A percentile compares a stretch with the other conserved stretches of the same genome.
Conservation (phyloP, 2,888 invertebrate genomes). For the Tachina lurida region DNA sequence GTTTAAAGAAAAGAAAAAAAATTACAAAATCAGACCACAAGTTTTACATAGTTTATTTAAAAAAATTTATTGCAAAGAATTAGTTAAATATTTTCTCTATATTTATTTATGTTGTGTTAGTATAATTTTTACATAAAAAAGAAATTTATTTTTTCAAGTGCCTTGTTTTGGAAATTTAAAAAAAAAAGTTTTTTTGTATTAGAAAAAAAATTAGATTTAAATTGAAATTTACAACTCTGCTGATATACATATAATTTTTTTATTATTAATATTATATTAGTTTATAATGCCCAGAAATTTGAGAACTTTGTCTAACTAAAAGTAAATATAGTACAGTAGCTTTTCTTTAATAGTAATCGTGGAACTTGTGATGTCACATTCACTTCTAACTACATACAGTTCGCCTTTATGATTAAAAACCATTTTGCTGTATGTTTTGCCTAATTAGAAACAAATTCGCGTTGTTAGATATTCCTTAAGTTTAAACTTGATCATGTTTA, state of each 20-base stretch:
- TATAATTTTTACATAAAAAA: conserved; percentile 54
- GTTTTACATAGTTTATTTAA: background rate
- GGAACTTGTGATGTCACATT: background rate
- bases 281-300: background rate
- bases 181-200: conserved; percentile 36
- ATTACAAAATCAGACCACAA: background rate
- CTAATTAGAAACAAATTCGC: too few species aligned
- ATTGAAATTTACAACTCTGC: conserved; percentile 44
- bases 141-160: conserved; percentile 66
- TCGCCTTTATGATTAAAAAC: too few species aligned
- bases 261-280: background rate
- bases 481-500: too few species aligned
- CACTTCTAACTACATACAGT: too few species aligned
- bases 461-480: too few species aligned
- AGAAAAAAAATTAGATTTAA: conserved; percentile 13
- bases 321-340: background rate
- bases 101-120: conserved; percentile 37
- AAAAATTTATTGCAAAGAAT: background rate
- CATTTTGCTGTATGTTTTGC: too few species aligned
- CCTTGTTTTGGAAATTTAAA: conserved; percentile 59
- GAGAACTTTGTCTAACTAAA: background rate
- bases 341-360: background rate
- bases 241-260: conserved; percentile 5
- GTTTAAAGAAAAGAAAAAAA: too few species aligned
- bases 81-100: conserved; percentile 48